phyloP scores from a whole-genome alignment of 2,888 invertebrate species.

The Acleris sparsana region DNA sequence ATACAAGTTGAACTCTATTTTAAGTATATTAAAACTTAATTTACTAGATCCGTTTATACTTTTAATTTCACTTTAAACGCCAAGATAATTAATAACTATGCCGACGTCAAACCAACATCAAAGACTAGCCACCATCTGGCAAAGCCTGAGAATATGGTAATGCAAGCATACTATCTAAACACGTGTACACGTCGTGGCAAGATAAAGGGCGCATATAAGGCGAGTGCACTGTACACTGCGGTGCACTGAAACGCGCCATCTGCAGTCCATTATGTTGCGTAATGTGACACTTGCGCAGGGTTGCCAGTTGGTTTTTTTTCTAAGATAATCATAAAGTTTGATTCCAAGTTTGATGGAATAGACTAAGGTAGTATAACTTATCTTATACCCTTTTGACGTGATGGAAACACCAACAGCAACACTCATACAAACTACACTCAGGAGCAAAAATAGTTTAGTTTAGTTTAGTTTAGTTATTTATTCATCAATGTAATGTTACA shows the following conservation, averaged over 20 bases:
- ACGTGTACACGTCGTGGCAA: slow-evolving; percentile 14
- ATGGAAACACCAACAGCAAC: too few species aligned
- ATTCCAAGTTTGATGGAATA: too few species aligned
- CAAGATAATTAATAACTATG: background rate
- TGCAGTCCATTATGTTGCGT: slow-evolving; percentile 29
- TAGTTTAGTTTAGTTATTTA: too few species aligned
- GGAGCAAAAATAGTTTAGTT: too few species aligned
- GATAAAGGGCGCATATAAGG: background rate
- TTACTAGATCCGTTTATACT: background rate
- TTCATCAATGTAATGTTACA: too few species aligned
- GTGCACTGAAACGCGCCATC: slow-evolving; percentile 23
- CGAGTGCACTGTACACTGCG: slow-evolving; percentile 4
- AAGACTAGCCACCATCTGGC: background rate
- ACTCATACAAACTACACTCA: too few species aligned
- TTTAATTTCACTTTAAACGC: background rate
- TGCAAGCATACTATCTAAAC: slow-evolving; percentile 2
- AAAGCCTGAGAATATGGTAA: slow-evolving; percentile 2
- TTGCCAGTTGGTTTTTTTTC: background rate
- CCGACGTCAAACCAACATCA: background rate
- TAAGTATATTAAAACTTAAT: too few species aligned
- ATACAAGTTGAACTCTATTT: too few species aligned
- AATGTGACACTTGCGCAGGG: slow-evolving; percentile 28
- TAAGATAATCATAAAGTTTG: too few species aligned
- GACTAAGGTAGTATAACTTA: too few species aligned
- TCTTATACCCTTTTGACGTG: too few species aligned